phyloP scores from a whole-genome alignment of 2,113 vertebrate genomes.

The Coptodon bakossiorum region DNA sequence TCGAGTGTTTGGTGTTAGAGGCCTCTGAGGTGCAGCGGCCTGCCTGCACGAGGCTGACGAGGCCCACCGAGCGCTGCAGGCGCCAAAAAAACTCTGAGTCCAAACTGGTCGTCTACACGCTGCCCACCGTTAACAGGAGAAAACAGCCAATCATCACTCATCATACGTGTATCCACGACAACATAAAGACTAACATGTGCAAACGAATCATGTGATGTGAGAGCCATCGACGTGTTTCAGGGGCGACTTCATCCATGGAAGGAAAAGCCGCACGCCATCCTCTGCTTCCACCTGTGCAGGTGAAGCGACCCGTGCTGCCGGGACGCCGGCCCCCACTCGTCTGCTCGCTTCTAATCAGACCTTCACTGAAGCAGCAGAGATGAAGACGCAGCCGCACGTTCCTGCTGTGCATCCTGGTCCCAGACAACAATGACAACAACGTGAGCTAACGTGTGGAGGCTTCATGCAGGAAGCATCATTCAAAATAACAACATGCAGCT shows the following conservation, averaged over 20 bases:
- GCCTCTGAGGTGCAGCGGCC: background rate
- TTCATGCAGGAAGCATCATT: background rate
- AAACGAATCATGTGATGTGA: background rate
- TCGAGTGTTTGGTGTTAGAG: background rate
- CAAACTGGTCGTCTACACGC: background rate
- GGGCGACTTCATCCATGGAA: background rate
- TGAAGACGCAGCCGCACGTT: fast-evolving
- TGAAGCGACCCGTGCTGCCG: background rate
- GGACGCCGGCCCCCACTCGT: background rate
- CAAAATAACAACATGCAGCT: background rate
- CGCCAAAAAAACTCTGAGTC: background rate
- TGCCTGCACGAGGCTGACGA: background rate
- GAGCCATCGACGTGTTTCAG: background rate
- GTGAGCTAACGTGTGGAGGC: background rate
- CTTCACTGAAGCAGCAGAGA: background rate
- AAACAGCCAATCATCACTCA: background rate
- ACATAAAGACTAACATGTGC: background rate
- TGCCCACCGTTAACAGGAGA: background rate
- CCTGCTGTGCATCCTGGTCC: background rate
- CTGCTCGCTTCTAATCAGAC: background rate
- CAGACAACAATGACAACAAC: background rate
- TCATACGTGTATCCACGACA: background rate
- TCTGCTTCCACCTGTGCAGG: background rate
- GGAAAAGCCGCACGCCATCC: background rate
- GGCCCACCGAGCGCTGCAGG: background rate